Conservation (phyloP, 2,888 invertebrate species). For the Pimpla rufipes region DNA sequence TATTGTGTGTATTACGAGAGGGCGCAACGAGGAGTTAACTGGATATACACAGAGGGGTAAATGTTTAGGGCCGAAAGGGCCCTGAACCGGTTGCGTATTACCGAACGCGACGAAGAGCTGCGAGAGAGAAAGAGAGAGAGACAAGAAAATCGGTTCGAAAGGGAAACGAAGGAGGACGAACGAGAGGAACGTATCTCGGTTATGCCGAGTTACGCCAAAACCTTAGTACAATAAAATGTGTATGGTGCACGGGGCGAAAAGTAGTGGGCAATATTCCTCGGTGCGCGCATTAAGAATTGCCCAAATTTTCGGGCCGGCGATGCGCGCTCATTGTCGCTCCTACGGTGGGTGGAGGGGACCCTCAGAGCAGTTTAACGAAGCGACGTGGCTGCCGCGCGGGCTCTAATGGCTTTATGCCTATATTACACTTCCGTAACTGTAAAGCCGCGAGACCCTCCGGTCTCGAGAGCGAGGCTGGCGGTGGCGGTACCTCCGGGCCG, state of each 20-base stretch:
- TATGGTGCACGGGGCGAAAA: background rate
- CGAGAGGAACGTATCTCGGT: slow-evolving; percentile 23
- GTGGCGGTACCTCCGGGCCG: background rate
- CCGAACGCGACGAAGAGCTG: background rate
- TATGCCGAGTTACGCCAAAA: slow-evolving; percentile 18
- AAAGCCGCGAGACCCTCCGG: slow-evolving; percentile 44
- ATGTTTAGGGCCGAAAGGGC: slow-evolving; percentile 17
- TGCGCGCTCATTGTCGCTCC: slow-evolving; percentile 36
- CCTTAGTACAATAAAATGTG: slow-evolving; percentile 49
- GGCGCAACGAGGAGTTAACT: slow-evolving; percentile 27
- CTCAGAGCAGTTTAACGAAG: slow-evolving; percentile 34
- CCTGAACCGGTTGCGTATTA: slow-evolving; percentile 3
- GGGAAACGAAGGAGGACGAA: slow-evolving; percentile 10
- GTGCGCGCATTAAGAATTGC: slow-evolving; percentile 60
- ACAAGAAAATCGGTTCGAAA: background rate
- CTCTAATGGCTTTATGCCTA: slow-evolving; percentile 78
- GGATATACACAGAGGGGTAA: slow-evolving; percentile 25
- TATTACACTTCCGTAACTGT: slow-evolving; percentile 72
- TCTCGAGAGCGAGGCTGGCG: background rate
- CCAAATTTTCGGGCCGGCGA: slow-evolving; percentile 43
- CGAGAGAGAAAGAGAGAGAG: background rate
- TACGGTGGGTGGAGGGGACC: no score
- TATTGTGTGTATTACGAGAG: slow-evolving; percentile 4
- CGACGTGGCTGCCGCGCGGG: slow-evolving; percentile 39
- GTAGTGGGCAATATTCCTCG: slow-evolving; percentile 41